A percentile compares a stretch with the other conserved stretches of the same genome.
Conservation (phyloP, 2,888 invertebrate genomes). For the Sthenelais limicola region DNA sequence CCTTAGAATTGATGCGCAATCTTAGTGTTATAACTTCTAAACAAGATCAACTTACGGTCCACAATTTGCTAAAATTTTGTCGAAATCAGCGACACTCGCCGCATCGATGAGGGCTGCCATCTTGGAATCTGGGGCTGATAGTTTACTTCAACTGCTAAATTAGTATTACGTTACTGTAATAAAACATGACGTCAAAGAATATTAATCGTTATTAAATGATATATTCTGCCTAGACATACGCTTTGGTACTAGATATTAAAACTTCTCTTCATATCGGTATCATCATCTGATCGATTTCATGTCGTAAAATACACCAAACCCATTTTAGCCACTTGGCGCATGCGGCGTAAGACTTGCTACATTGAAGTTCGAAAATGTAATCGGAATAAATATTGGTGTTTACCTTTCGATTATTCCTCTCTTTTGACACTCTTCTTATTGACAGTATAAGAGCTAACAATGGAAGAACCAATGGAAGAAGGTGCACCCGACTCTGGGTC, state of each 20-base stretch:
- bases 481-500: slow-evolving; percentile 27
- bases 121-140: too few relatives aligned
- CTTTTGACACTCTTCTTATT: slow-evolving; percentile 5
- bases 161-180: too few relatives aligned
- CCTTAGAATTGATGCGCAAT: neutral
- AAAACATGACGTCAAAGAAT: too few relatives aligned
- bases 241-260: too few relatives aligned
- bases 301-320: neutral
- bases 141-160: too few relatives aligned
- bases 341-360: slow-evolving; percentile 18
- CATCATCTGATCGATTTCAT: too few relatives aligned
- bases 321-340: neutral
- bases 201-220: too few relatives aligned
- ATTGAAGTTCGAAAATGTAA: slow-evolving; percentile 11
- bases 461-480: slow-evolving; percentile 46
- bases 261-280: too few relatives aligned
- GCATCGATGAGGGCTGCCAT: slow-evolving; percentile 23
- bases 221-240: too few relatives aligned
- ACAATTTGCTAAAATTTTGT: slow-evolving; percentile 8
- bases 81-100: slow-evolving; percentile 8
- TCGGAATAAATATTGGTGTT: slow-evolving; percentile 28
- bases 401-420: slow-evolving; percentile 31
- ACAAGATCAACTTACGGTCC: slow-evolving; percentile 11
- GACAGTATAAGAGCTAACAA: slow-evolving; percentile 19
- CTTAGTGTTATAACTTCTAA: neutral